phyloP scores from a whole-genome alignment of 2,888 invertebrate genomes.

The Melinaea marsaeus region DNA sequence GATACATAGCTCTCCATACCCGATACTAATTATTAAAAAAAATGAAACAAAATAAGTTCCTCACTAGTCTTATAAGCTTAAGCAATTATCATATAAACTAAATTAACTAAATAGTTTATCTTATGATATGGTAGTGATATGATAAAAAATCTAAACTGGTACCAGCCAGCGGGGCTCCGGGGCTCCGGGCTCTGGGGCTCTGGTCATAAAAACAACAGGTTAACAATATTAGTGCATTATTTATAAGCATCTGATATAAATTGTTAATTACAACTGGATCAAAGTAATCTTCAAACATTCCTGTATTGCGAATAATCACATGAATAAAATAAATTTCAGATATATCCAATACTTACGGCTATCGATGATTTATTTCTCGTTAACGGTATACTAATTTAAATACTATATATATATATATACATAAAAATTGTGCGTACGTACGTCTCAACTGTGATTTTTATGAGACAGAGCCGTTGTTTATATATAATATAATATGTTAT shows the following conservation, averaged over 20 bases:
- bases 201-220: constrained; percentile 36
- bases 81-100: constrained; percentile 44
- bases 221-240: constrained; percentile 31
- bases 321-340: too few relatives aligned
- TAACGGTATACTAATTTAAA: too few relatives aligned
- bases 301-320: too few relatives aligned
- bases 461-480: constrained; percentile 35
- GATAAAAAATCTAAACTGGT: constrained; percentile 74
- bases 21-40: too few relatives aligned
- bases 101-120: constrained; percentile 49
- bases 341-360: too few relatives aligned
- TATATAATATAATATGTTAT: constrained; percentile 13
- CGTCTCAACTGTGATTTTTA: constrained; percentile 32
- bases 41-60: neutral
- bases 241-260: constrained; percentile 12
- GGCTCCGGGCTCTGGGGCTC: constrained; percentile 28
- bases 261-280: neutral
- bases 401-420: too few relatives aligned
- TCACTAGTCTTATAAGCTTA: constrained; percentile 29
- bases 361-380: too few relatives aligned
- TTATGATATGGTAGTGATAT: constrained; percentile 76
- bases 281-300: too few relatives aligned
- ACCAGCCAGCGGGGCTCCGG: constrained; percentile 55
- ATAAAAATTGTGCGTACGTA: constrained; percentile 34
- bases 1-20: constrained; percentile 47